phyloP scores from a whole-genome alignment of 2,888 invertebrate species.

The Andrena minutula region DNA sequence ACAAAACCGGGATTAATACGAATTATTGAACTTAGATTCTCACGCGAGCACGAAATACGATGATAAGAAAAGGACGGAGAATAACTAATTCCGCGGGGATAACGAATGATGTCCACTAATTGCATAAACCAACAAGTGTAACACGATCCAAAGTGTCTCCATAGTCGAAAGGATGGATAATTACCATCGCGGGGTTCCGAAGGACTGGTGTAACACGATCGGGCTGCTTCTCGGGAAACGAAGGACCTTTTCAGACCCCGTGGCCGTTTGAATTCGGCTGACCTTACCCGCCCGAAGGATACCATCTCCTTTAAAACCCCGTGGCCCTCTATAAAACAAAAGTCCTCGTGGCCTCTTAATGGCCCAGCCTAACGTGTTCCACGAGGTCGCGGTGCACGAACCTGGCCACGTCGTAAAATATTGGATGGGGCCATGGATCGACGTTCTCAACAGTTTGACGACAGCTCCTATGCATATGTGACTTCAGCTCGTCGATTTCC shows the following conservation, averaged over 20 bases:
- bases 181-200: conserved; percentile 65
- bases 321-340: conserved; percentile 70
- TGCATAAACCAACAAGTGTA: conserved; percentile 70
- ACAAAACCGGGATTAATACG: background rate
- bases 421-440: conserved; percentile 21
- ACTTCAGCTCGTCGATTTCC: background rate
- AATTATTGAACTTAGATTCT: conserved; percentile 20
- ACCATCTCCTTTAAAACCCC: conserved; percentile 71
- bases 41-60: background rate
- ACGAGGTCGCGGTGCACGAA: conserved; percentile 60
- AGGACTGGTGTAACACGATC: conserved; percentile 73
- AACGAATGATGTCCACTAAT: conserved; percentile 66
- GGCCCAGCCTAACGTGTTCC: conserved; percentile 68
- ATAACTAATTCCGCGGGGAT: conserved; percentile 39
- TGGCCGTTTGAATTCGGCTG: conserved; percentile 72
- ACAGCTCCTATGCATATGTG: background rate
- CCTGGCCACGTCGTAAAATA: conserved; percentile 63
- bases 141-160: conserved; percentile 71
- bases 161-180: conserved; percentile 62
- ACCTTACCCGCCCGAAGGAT: conserved; percentile 70
- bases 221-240: conserved; percentile 70
- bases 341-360: conserved; percentile 72
- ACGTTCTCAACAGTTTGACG: conserved; percentile 13
- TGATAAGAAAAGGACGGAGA: background rate
- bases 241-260: conserved; percentile 64